Evolutionary conservation across 2,888 invertebrate species (phyloP), one percentile per base, ranked within the genome.

Genomic region (Penaeus monodon): DNA sequence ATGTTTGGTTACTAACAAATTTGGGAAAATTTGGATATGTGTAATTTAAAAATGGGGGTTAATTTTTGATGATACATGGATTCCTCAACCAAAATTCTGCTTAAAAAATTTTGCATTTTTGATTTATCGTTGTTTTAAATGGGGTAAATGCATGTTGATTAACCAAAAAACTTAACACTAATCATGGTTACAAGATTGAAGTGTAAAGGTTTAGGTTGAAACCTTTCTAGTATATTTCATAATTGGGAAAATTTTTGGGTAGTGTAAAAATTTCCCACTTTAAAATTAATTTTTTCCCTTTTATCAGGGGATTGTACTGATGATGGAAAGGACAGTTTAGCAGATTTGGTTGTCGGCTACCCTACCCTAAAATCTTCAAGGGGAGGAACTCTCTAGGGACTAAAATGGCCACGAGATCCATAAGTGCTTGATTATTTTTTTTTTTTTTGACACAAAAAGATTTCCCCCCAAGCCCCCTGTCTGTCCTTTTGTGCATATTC

Each of bases 291-390:
- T 49, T 76, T 38, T n/a, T 20, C 4, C 7, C 66, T n/a, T 17
- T 89, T 89, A 90, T 57, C 89, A 94, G 94, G 94, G 86, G 99
- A 99, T 92, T 99, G 99, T 94, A 98, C 98, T 1, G 97, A 97
- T 92, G 96, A 93, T 86, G 97, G 97, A 88, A 98, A 98, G 93
- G 96, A 96, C 89, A 95, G 95, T 22, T 99, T 93, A 95, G 95
- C 91, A 96, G 97, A 92, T 96, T 95, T 93, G 96, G 96, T 0
- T 99, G 65, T 96, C 95, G 99, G 99, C 20, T 99, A 99, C 93
- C 99, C 99, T 38, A 99, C 99, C 17, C 93, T 99, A 99, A 99
- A 93, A 99, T 99, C 91, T 99, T 99, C 94, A 95, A 96, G 90
- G 95, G 95, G 98, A 97, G 91, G 97, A 97, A 92, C 92, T 97